Evolutionary conservation across 2,797 vertebrate genomes (phyloP).

Genomic region (Acrossocheilus wenchowensis): DNA sequence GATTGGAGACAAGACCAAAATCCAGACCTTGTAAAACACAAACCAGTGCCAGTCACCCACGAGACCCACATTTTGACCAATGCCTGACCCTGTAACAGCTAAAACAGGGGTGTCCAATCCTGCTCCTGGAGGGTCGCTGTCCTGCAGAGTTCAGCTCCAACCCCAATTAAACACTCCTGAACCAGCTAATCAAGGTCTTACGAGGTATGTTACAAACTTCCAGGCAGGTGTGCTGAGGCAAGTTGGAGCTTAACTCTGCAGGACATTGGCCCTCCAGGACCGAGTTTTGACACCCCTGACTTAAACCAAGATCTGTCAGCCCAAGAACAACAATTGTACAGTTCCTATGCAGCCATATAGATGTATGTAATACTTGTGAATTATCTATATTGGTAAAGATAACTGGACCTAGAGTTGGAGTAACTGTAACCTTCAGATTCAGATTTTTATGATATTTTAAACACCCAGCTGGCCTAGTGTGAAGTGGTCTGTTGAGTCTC

Average conservation of each 20-base stretch:
- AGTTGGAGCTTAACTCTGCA: not conserved
- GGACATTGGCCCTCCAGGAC: not conserved
- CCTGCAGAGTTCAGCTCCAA: too few relatives aligned
- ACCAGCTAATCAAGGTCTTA: too few relatives aligned
- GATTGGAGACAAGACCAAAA: not conserved
- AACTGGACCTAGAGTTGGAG: not conserved
- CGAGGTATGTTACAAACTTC: too few relatives aligned
- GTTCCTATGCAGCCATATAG: not conserved
- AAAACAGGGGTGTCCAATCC: not conserved
- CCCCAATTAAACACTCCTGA: too few relatives aligned
- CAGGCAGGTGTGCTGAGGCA: too few relatives aligned
- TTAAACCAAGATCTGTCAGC: not conserved
- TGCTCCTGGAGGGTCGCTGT: too few relatives aligned
- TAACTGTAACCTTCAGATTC: not conserved
- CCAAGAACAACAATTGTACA: not conserved
- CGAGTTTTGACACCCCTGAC: too few relatives aligned
- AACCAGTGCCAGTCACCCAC: not conserved
- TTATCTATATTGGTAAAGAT: not conserved
- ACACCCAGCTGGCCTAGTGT: not conserved
- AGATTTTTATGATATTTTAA: not conserved
- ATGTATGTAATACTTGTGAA: not conserved
- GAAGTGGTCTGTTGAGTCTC: not conserved
- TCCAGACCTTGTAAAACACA: not conserved
- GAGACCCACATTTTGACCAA: not conserved
- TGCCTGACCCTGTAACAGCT: not conserved